Percentiles rank a stretch among this genome's conserved stretches.
Conservation (phyloP, 2,797 vertebrate genomes). For the Benthosema pterotum region DNA sequence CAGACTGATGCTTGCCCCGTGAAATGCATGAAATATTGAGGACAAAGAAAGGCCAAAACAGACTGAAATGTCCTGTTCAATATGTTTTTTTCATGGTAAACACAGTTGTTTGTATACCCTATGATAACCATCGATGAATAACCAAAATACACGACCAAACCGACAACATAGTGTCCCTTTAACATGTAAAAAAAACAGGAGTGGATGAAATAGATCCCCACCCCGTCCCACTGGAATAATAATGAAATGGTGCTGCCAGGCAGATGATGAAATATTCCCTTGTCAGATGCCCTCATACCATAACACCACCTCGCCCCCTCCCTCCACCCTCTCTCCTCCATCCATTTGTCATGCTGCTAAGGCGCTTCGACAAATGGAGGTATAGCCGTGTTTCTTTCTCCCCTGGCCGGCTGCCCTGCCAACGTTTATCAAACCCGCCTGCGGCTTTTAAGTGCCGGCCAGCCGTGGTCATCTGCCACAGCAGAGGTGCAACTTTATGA, state of each 20-base stretch:
- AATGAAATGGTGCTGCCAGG: constrained; percentile 34
- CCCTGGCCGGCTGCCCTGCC: constrained; percentile 53
- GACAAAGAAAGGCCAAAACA: too few species aligned
- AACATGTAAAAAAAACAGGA: background rate
- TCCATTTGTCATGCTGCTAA: constrained; percentile 48
- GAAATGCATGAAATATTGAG: too few species aligned
- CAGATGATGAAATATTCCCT: constrained; percentile 29
- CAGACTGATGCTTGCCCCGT: too few species aligned
- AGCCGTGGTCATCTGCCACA: constrained; percentile 62
- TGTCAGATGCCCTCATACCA: constrained; percentile 20
- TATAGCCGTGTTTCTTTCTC: constrained; percentile 46
- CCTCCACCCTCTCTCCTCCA: constrained; percentile 4
- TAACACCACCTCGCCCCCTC: too few species aligned
- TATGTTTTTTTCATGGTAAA: background rate
- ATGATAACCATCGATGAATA: constrained; percentile 29
- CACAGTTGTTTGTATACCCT: constrained; percentile 20
- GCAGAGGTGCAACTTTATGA: constrained; percentile 78
- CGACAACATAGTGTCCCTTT: background rate
- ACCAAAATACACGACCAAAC: too few species aligned
- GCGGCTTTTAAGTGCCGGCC: constrained; percentile 70
- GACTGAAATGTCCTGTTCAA: too few species aligned
- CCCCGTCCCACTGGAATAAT: constrained; percentile 23
- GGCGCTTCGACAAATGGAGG: constrained; percentile 50
- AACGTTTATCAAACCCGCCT: constrained; percentile 60
- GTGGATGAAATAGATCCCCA: constrained; percentile 31